Evolutionary conservation across 2,113 vertebrate genomes (phyloP), one percentile per base, ranked within the genome.

Genomic region (Hippoglossus stenolepis): DNA sequence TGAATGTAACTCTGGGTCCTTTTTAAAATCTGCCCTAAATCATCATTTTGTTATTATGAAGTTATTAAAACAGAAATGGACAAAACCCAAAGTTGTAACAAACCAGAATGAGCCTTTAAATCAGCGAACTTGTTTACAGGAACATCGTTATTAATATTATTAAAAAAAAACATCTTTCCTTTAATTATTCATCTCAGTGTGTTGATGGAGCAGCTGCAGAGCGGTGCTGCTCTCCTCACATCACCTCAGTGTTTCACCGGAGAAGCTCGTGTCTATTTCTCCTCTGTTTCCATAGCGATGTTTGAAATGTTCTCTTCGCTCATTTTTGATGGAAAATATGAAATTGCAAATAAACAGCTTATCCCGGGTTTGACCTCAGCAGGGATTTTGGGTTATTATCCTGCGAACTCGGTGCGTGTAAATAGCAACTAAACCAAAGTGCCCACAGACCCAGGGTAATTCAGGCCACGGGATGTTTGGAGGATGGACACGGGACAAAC

Each of bases 261-360:
- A 54, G 18, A 18, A 61, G 12, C 77, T 78, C 14, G 9, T 75
- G 63, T 70, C 59, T 12, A 5, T 8, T 28, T 65, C n/a, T 70
- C 45, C 51, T 71, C 75, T 75, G 83, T 85, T 87, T 83, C 75
- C 78, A 85, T 87, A 65, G 78, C 0, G 66, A 78, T 45, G 43
- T 59, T 31, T 75, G 62, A 68, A 79, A 63, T 70, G 49, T 54
- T 31, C 31, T 31, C 31, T 31, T 31, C 5, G 31, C 31, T 6
- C 31, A 31, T 31, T 31, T 31, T 31, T 77, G 40, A 63, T 70
- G 38, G 56, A 23, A 31, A 71, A 28, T 40, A 31, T 18, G n/a
- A 71, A 76, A 26, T 67, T 62, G 45, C 21, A 51, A 49, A 17
- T 61, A 43, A 77, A 79, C 65, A 0, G 61, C 70, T 77, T 59